Evolutionary conservation across 2,113 vertebrate species (phyloP).

Genomic region (Pyrgilauda ruficollis): DNA sequence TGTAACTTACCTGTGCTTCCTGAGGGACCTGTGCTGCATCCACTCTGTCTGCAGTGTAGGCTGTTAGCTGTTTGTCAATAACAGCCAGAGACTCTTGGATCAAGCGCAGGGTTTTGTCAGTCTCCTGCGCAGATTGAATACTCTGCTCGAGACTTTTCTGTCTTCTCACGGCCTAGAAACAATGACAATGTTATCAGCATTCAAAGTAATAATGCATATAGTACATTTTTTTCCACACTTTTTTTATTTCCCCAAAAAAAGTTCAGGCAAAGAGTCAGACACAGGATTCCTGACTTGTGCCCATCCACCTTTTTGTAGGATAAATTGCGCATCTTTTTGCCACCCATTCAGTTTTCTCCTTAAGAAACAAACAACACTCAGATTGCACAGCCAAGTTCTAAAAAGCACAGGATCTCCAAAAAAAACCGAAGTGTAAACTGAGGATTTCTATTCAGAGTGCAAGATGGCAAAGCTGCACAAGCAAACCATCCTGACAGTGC

Average conservation of each 20-base stretch:
- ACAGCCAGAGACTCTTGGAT: conserved; percentile 87
- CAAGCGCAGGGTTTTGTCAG: conserved; percentile 85
- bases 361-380: not conserved
- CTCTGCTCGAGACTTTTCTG: conserved; percentile 89
- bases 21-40: conserved; percentile 95
- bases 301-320: conserved; percentile 81
- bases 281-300: not conserved
- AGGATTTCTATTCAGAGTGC: not conserved
- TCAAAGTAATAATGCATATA: not conserved
- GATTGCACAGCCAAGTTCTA: not conserved
- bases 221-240: not conserved
- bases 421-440: not conserved
- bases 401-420: not conserved
- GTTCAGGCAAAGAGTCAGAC: not conserved
- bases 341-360: conserved; percentile 62
- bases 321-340: conserved; percentile 72
- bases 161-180: conserved; percentile 81
- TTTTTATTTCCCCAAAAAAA: not conserved
- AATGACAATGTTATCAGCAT: conserved; percentile 13
- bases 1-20: conserved; percentile 86
- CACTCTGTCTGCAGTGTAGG: conserved; percentile 86
- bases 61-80: conserved; percentile 86
- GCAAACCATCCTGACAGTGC: conserved; percentile 28
- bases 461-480: conserved; percentile 23
- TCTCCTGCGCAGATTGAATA: conserved; percentile 88